A percentile compares a stretch with the other conserved stretches of the same genome.
These are phyloP conservation scores for Athetis lepigone DNA, from an alignment of 2,888 invertebrate species.

Conservation along the genomic window DNA sequence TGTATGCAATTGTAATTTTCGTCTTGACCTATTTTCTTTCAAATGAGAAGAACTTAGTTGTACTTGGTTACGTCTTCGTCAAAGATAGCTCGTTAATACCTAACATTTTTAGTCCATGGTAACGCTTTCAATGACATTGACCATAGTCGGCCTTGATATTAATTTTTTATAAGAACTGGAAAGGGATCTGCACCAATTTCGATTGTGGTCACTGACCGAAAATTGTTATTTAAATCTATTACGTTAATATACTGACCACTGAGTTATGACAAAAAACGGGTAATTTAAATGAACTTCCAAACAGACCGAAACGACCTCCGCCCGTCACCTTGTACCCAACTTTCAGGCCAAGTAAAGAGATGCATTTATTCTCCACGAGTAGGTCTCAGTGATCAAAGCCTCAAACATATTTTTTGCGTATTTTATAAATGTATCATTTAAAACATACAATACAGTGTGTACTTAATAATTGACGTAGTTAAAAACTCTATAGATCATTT, in stretches of 20 bases:
- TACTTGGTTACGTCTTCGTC: not conserved
- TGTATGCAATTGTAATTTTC: conserved; percentile 33
- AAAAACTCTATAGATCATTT: no score
- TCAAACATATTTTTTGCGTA: no score
- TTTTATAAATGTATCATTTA: no score
- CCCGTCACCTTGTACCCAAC: conserved; percentile 64
- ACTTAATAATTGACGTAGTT: no score
- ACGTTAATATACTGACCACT: conserved; percentile 56
- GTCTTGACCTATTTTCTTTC: conserved; percentile 14
- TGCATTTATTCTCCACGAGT: conserved; percentile 25
- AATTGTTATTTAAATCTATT: conserved; percentile 37
- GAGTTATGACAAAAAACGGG: conserved; percentile 55
- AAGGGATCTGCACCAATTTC: conserved; percentile 35
- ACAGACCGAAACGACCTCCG: conserved; percentile 72
- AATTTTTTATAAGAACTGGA: conserved; percentile 13
- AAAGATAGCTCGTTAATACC: not conserved
- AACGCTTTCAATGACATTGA: conserved; percentile 27
- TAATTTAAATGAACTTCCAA: conserved; percentile 63
- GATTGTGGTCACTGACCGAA: conserved; percentile 36
- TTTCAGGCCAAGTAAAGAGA: conserved; percentile 58
- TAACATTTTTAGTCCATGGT: not conserved
- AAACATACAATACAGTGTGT: no score
- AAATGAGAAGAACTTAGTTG: no score
- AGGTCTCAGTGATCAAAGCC: no score
- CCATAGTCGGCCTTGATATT: conserved; percentile 17